phyloP scores from a whole-genome alignment of 1,140 invertebrate species.

The Drosophila sp. region DNA sequence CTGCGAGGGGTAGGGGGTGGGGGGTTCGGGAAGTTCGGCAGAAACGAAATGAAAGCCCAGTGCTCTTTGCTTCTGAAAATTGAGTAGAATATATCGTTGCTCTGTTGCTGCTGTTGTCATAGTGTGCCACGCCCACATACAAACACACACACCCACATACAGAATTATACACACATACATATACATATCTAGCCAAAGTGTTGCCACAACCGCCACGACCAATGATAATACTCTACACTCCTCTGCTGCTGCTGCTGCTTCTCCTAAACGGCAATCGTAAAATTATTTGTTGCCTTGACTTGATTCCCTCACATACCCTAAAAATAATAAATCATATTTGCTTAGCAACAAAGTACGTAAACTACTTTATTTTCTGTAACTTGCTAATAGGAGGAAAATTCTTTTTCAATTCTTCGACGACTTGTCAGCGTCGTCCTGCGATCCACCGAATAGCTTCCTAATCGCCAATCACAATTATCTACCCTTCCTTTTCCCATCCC shows the following conservation, averaged over 20 bases:
- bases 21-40: too few species aligned
- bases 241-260: too few species aligned
- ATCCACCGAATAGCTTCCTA: too few species aligned
- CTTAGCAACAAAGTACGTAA: not conserved
- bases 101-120: slow-evolving; percentile 7
- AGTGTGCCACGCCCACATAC: slow-evolving; percentile 32
- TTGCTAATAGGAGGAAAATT: too few species aligned
- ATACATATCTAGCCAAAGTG: slow-evolving; percentile 1
- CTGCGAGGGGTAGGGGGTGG: too few species aligned
- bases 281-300: slow-evolving; percentile 8
- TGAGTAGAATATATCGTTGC: slow-evolving; percentile 6
- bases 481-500: too few species aligned
- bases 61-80: slow-evolving; percentile 10
- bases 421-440: too few species aligned
- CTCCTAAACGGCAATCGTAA: slow-evolving; percentile 2
- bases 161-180: slow-evolving; percentile 3
- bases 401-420: too few species aligned
- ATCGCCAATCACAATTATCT: too few species aligned
- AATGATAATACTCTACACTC: not conserved
- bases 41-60: slow-evolving; percentile 8
- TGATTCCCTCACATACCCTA: not conserved
- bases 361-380: not conserved
- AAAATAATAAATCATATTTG: too few species aligned
- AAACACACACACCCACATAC: not conserved
- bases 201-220: not conserved